Base-by-base conservation (phyloP, 2,113 vertebrate genomes). In the Fregata magnificens region DNA sequence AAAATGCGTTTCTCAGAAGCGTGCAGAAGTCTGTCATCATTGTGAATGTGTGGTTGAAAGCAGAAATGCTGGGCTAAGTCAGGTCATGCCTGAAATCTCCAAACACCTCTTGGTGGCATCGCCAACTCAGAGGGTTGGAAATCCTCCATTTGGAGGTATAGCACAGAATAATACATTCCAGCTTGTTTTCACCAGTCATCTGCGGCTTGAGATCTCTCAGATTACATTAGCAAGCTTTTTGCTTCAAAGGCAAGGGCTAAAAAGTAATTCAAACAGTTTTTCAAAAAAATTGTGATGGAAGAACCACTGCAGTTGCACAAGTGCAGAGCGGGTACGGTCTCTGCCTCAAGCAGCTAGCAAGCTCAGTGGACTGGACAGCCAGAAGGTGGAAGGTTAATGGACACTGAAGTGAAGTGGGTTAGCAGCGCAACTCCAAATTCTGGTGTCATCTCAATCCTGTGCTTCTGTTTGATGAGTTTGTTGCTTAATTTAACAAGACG, bases 1-100 rank as follows among this genome's bases (percentile, higher is more conserved):
- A 97, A 96, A 97, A 82, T 32, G 36, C 17, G 5, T 93, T 97
- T 93, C 95, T 95, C 66, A 95, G 59, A 94, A 80, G 62, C 2
- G 2, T 82, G 53, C 63, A 7, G 28, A 32, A 45, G 49, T 67
- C 49, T 95, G 32, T 88, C 8, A 0, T 95, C 45, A 26, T 88
- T 95, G 50, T 5, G 6, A 14, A 40, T 16, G 17, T 61, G n/a
- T 49, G 32, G 20, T 20, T 87, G 82, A 87, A 85, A 66, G 78
- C 73, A 92, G 77, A 76, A 94, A 4, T 36, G 58, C 76, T 69
- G 67, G 76, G 58, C 67, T 47, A 47, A 62, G 32, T 45, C 55
- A 24, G 59, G 31, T 81, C 16, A 1, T 42, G 31, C 40, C 56
- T 53, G 25, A 59, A 52, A 26, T 58, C 88, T 86, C 81, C 61